Evolutionary conservation across 2,888 invertebrate genomes (phyloP).

Genomic region (Drosophila incognita): DNA sequence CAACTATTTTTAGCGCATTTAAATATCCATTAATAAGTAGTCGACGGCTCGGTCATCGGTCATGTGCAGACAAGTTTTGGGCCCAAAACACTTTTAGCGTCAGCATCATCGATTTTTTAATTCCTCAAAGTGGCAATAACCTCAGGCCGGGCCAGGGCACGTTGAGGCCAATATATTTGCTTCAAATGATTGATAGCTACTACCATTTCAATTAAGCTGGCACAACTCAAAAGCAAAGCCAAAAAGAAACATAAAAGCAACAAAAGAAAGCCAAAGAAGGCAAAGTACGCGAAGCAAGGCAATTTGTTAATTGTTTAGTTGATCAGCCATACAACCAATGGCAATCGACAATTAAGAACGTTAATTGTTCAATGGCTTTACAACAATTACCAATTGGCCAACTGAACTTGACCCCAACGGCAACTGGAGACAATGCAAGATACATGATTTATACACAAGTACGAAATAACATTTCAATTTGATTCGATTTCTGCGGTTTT

Average conservation of each 20-base stretch:
- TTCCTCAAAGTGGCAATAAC: slow-evolving; percentile 81
- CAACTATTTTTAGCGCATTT: slow-evolving; percentile 66
- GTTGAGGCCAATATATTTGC: slow-evolving; percentile 67
- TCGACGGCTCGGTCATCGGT: slow-evolving; percentile 25
- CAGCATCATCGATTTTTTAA: slow-evolving; percentile 47
- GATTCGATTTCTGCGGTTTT: slow-evolving; percentile 61
- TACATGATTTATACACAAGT: slow-evolving; percentile 27
- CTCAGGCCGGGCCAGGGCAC: slow-evolving; percentile 51
- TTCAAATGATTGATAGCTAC: slow-evolving; percentile 71
- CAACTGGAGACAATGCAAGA: slow-evolving; percentile 66
- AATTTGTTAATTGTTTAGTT: slow-evolving; percentile 74
- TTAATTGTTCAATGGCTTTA: slow-evolving; percentile 66
- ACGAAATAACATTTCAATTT: slow-evolving; percentile 47
- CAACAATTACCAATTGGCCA: slow-evolving; percentile 61
- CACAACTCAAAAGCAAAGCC: slow-evolving; percentile 8
- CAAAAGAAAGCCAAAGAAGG: slow-evolving; percentile 52
- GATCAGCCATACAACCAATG: slow-evolving; percentile 76
- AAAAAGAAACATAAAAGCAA: slow-evolving; percentile 23
- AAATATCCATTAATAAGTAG: slow-evolving; percentile 67
- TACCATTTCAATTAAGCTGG: slow-evolving; percentile 59
- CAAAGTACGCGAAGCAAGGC: slow-evolving; percentile 71
- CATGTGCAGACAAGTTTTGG: slow-evolving; percentile 66
- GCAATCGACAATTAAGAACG: slow-evolving; percentile 68
- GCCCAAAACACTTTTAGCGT: slow-evolving; percentile 46
- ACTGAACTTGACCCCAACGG: slow-evolving; percentile 73